Base-by-base conservation (phyloP, 2,113 vertebrate species). In the Syrmaticus mikado region DNA sequence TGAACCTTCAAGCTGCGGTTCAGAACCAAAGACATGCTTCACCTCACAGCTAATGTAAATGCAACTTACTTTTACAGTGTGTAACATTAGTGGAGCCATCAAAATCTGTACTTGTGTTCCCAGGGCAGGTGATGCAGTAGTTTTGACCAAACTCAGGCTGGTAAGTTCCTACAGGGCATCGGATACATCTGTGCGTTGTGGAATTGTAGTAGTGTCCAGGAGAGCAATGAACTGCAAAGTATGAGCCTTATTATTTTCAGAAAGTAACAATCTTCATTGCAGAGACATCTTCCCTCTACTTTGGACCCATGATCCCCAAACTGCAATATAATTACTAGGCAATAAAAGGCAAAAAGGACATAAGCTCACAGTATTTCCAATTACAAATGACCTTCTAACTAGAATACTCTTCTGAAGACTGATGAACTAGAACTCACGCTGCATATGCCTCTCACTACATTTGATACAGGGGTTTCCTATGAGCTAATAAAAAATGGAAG, bases 141-240 rank as follows among this genome's bases (percentile, higher is more conserved):
- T 98, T 98, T 81, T 98, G 98, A 34, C 98, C 98, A 66, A 98
- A 98, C 79, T 98, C 98, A 2, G 98, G 98, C 90, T 98, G 98
- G 92, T 98, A 98, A 15, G 97, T 97, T 85, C 98, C 98, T 22
- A 97, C 82, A 1, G 98, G 97, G 90, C 98, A 98, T 36, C 98
- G 95, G 81, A 98, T 92, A 46, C 98, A 98, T 38, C 98, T 97
- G 94, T 98, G 98, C 30, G 97, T 98, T 62, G 93, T 97, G 80
- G 97, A 97, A 82, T 98, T 98, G 97, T 98, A 98, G 92, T 98
- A 97, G 85, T 98, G 98, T 22, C 98, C 98, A 1, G 98, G 98
- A 71, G 98, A 98, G 34, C 98, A 98, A 90, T 98, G 98, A 93
- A 98, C 98, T 98, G 97, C 4, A 81, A 78, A 53, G 68, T 32